Percentiles rank a stretch among this genome's conserved stretches.
Conservation (phyloP, 2,113 vertebrate species). For the Trinectes maculatus region DNA sequence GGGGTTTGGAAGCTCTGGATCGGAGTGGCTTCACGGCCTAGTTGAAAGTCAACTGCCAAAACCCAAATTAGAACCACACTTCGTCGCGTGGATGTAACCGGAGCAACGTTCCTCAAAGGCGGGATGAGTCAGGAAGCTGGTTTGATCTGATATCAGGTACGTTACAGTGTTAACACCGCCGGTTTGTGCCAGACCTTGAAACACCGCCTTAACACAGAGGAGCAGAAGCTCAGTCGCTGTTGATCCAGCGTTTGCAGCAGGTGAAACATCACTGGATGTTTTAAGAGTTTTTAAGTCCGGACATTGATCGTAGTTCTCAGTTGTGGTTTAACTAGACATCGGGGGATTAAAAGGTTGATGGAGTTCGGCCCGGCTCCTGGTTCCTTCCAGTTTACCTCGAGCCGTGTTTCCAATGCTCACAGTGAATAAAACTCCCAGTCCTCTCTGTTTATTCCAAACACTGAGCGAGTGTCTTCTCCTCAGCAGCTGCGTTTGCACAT, state of each 20-base stretch:
- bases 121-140: no score
- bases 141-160: no score
- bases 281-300: background rate
- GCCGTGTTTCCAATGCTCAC: background rate
- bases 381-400: background rate
- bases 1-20: no score
- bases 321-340: background rate
- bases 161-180: background rate
- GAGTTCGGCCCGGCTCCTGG: background rate
- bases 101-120: no score
- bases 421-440: slow-evolving; percentile 5
- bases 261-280: background rate
- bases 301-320: background rate
- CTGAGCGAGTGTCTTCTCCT: background rate
- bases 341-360: background rate
- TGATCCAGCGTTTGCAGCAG: background rate
- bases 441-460: slow-evolving; percentile 17
- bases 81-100: no score
- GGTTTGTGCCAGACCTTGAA: background rate
- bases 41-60: no score
- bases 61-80: no score
- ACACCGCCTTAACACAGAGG: background rate
- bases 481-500: background rate
- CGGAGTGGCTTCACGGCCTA: no score
- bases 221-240: background rate